phyloP scores from a whole-genome alignment of 2,113 vertebrate genomes.

The Capreolus pygargus region DNA sequence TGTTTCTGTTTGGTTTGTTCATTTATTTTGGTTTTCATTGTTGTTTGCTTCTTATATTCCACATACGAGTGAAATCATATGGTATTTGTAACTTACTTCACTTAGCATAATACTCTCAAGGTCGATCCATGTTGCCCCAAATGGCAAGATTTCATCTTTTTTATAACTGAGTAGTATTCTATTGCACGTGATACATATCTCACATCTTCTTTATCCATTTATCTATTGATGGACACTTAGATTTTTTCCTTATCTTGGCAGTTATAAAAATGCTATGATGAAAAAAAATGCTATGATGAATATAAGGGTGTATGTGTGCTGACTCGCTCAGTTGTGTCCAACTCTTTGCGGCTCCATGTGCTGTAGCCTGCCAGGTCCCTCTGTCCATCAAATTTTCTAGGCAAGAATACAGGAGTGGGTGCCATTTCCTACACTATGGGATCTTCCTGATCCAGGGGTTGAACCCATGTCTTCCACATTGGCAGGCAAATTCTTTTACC shows the following conservation, averaged over 20 bases:
- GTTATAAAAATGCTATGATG: neutral
- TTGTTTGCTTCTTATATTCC: neutral
- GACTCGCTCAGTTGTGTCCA: neutral
- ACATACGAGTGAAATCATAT: neutral
- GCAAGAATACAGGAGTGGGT: neutral
- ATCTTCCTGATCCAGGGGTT: neutral
- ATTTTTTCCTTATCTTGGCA: neutral
- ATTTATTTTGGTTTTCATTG: neutral
- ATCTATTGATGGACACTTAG: neutral
- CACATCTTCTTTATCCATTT: neutral
- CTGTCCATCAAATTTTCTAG: neutral
- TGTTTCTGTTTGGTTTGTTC: neutral
- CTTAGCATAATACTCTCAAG: neutral
- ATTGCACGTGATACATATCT: neutral
- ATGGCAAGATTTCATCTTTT: neutral
- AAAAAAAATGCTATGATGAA: neutral
- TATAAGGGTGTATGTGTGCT: neutral
- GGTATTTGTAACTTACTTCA: neutral
- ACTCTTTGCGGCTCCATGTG: accelerated
- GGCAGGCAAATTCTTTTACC: neutral
- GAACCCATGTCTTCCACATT: neutral
- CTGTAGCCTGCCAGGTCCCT: neutral
- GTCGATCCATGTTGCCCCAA: neutral
- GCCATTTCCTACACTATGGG: neutral
- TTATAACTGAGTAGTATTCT: neutral